Base-by-base conservation (phyloP, 2,888 invertebrate genomes). In the Oscheius sp. region DNA sequence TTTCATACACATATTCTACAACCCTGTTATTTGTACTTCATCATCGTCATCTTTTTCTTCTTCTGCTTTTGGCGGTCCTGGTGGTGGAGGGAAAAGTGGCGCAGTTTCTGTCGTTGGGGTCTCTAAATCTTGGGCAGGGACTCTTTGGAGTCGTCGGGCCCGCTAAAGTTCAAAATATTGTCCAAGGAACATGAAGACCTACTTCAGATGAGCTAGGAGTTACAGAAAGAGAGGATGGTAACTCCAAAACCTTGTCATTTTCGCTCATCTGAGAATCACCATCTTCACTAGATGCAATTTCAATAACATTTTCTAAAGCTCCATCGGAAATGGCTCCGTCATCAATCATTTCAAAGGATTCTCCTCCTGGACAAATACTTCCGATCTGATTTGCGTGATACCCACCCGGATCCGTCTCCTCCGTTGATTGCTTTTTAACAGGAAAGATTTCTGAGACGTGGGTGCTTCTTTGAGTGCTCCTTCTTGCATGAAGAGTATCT, bases 401-500 rank as follows among this genome's bases (percentile, higher is more conserved):
- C 29, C 13, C 7, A 29, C 58, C 58, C 25, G 13, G 3, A 18
- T 49, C 49, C 5, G 49, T 49, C n/a, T 29, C 58, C 25, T 58
- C 29, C n/a, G 29, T 18, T 61, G 43, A 29, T 41, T 61, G 21
- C 13, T 61, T n/a, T 61, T 18, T 25, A 3, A 41, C 9, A 18
- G 43, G 29, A 45, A 66, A 23, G 21, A 49, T 16, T 45, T 52
- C 66, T 16, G 49, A 35, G 23, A 69, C n/a, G 7, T 43, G n/a
- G n/a, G n/a, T 18, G 21, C 35, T 55, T 58, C 56, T 75, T 35
- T 35, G 35, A 35, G 49, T 49, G 21, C 21, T 49, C 61, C 75
- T 73, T 64, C 76, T 76, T 53, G 75, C 73, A 59, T 76, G 76
- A 12, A 75, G 52, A 27, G 75, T 29, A 63, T 83, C 81, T 55